Base-by-base conservation (phyloP, 2,888 invertebrate genomes). In the Tipula unca region DNA sequence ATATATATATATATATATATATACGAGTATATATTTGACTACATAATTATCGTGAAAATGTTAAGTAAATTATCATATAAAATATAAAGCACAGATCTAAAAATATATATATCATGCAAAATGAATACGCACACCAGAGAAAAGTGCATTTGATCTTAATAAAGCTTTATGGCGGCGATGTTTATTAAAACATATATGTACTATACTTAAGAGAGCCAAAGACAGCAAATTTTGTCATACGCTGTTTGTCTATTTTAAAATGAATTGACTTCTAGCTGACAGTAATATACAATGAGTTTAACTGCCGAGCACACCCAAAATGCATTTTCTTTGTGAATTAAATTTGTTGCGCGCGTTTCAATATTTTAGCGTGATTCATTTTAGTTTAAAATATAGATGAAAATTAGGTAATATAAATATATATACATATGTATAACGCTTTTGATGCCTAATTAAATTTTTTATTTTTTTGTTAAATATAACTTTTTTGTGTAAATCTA, bases 391-490 rank as follows among this genome's bases (percentile, higher is more conserved):
- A 3, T 69, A 10, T 69, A 10, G 25, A 69, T 13, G 25, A 69
- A 69, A 69, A 69, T 69, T 69, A 69, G 69, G 69, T 69, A 69
- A 25, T 25, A 69, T 25, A 69, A 69, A 69, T 48, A 17, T 39
- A 10, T 39, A 3, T 39, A 39, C 13, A 39, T 5, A 48, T 25
- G 25, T 25, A 69, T 25, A 69, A 69, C 25, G 69, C 10, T 20
- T 69, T 69, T 69, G 69, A 69, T 69, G 69, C 69, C 69, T 69
- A 69, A 69, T 69, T 69, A 69, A 69, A 20, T 69, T 48, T 48
- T 69, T 54, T 54, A 17, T 54, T 48, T 48, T 32, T 69, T 69
- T 69, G 20, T 69, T 69, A 69, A 69, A 69, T 69, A 69, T 69
- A 69, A 69, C 69, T 69, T 69, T 69, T 48, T 25, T 69, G 8